Evolutionary conservation across 2,797 vertebrate genomes (phyloP).

Genomic region (Odontamblyopus lacepedii): DNA sequence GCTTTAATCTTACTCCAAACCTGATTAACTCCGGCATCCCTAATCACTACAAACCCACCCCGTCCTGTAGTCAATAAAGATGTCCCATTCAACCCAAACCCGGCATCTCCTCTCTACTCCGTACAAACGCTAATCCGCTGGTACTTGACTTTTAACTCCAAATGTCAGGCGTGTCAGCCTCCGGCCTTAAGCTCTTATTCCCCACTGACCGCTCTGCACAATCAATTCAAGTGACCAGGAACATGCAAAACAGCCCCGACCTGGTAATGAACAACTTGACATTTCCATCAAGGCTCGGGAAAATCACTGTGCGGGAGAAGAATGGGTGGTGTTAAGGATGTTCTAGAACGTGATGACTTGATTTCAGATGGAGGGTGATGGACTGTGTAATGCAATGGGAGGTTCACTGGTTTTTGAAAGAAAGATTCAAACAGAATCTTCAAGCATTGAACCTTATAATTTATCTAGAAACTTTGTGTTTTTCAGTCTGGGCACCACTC

Average conservation of each 20-base stretch:
- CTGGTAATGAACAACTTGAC: conserved; percentile 51
- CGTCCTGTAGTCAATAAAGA: not conserved
- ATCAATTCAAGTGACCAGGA: conserved; percentile 48
- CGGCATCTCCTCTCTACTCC: not conserved
- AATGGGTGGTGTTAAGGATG: not conserved
- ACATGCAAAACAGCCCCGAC: conserved; percentile 20
- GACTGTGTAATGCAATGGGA: not conserved
- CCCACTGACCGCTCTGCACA: conserved; percentile 43
- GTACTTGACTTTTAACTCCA: conserved; percentile 62
- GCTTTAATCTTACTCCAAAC: not conserved
- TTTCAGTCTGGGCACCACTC: too few species aligned
- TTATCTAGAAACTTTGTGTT: too few species aligned
- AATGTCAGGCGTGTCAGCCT: conserved; percentile 66
- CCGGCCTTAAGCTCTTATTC: conserved; percentile 38
- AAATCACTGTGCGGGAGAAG: conserved; percentile 20
- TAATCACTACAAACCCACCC: not conserved
- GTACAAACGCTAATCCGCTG: not conserved
- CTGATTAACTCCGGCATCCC: not conserved
- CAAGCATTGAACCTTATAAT: not conserved
- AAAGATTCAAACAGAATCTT: not conserved
- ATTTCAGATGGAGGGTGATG: not conserved
- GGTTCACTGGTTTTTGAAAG: not conserved
- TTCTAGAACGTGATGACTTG: conserved; percentile 14
- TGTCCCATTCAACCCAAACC: not conserved
- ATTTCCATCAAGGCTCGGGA: conserved; percentile 45